Evolutionary conservation across 2,113 vertebrate genomes (phyloP).

Genomic region (Onychostruthus taczanowskii): DNA sequence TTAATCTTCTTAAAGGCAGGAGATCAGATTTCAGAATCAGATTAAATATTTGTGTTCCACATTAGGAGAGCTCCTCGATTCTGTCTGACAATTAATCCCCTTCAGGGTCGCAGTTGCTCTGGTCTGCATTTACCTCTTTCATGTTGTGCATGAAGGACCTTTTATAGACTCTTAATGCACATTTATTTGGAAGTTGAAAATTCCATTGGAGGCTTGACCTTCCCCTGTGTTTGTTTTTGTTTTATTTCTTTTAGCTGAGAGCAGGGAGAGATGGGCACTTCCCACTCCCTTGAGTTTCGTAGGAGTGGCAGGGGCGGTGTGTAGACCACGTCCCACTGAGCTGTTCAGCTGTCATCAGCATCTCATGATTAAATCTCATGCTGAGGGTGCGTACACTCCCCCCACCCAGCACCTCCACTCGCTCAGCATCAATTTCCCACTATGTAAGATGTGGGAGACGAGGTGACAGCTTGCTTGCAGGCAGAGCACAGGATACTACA

Average conservation of each 20-base stretch:
- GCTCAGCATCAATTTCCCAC: not conserved
- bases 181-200: slow-evolving; percentile 4
- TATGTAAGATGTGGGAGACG: not conserved
- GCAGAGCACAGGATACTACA: not conserved
- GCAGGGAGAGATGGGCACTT: not conserved
- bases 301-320: not conserved
- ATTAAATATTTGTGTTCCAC: slow-evolving; percentile 50
- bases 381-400: not conserved
- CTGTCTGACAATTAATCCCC: slow-evolving; percentile 38
- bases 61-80: not conserved
- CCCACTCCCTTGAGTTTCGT: not conserved
- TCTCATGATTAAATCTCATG: not conserved
- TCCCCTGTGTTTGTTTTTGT: not conserved
- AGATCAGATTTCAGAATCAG: slow-evolving; percentile 60
- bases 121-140: not conserved
- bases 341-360: not conserved
- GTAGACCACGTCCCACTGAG: not conserved
- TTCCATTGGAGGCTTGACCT: not conserved
- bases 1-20: slow-evolving; percentile 43
- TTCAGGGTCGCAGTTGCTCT: not conserved
- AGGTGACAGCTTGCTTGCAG: slow-evolving; percentile 9
- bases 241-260: not conserved
- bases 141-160: not conserved
- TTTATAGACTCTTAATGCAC: not conserved
- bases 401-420: not conserved